These are phyloP conservation scores for Mohoua ochrocephala DNA, from an alignment of 2,113 vertebrate genomes.

Conservation along the genomic window DNA sequence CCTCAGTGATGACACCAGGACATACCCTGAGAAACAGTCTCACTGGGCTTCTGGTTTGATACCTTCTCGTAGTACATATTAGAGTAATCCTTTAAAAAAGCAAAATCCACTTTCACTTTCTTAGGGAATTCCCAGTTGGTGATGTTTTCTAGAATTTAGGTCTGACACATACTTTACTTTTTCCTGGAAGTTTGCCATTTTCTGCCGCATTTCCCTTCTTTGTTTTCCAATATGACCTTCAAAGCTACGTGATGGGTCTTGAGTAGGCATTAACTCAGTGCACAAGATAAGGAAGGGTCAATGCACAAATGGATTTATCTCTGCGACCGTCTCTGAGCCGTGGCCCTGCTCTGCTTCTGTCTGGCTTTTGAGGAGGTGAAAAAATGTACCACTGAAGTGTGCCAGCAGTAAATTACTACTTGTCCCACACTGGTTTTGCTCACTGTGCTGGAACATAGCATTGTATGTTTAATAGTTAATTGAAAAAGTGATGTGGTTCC, in stretches of 20 bases:
- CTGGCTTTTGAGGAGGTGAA: background rate
- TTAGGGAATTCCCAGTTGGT: background rate
- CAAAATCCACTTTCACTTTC: background rate
- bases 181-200: background rate
- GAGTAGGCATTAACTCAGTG: background rate
- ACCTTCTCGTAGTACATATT: background rate
- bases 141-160: background rate
- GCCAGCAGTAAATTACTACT: background rate
- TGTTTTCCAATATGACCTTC: background rate
- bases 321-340: background rate
- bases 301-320: background rate
- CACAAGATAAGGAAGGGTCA: background rate
- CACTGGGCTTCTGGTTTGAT: background rate
- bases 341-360: background rate
- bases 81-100: background rate
- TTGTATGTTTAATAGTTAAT: background rate
- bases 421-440: background rate
- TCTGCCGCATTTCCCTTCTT: background rate
- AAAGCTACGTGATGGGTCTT: background rate
- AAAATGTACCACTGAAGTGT: background rate
- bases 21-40: background rate
- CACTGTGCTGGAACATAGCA: background rate
- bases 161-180: background rate
- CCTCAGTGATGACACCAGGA: background rate
- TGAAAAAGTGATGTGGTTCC: background rate